Evolutionary conservation across 2,888 invertebrate genomes (phyloP).

Genomic region (Trichopria drosophilae): DNA sequence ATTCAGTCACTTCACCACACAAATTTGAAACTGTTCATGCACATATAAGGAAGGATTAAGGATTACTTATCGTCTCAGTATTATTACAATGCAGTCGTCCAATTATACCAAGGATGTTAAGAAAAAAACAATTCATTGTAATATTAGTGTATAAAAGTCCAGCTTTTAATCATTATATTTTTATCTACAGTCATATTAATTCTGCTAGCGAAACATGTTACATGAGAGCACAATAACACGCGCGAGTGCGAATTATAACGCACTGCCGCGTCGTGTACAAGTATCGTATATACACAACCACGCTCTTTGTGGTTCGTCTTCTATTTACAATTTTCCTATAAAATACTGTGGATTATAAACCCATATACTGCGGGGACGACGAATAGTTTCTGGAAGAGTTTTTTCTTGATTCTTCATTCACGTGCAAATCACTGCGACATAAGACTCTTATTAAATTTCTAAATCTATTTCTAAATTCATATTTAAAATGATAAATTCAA

Average conservation of each 20-base stretch:
- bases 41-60: too few species aligned
- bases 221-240: background rate
- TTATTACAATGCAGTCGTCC: too few species aligned
- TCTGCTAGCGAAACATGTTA: background rate
- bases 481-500: too few species aligned
- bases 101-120: background rate
- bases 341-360: slow-evolving; percentile 48
- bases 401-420: slow-evolving; percentile 50
- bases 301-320: background rate
- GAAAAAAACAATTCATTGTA: slow-evolving; percentile 4
- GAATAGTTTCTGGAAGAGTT: slow-evolving; percentile 50
- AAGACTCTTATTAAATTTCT: slow-evolving; percentile 12
- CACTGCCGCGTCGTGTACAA: too few species aligned
- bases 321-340: slow-evolving; percentile 44
- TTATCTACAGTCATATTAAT: slow-evolving; percentile 15
- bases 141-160: slow-evolving; percentile 41
- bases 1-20: too few species aligned
- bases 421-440: slow-evolving; percentile 50
- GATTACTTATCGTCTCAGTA: too few species aligned
- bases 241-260: too few species aligned
- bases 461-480: too few species aligned
- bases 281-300: background rate
- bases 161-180: slow-evolving; percentile 42
- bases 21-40: too few species aligned
- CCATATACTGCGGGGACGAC: slow-evolving; percentile 56